Percentiles rank a stretch among this genome's conserved stretches.
phyloP scores from a whole-genome alignment of 2,797 vertebrate genomes.

The Argya squamiceps region DNA sequence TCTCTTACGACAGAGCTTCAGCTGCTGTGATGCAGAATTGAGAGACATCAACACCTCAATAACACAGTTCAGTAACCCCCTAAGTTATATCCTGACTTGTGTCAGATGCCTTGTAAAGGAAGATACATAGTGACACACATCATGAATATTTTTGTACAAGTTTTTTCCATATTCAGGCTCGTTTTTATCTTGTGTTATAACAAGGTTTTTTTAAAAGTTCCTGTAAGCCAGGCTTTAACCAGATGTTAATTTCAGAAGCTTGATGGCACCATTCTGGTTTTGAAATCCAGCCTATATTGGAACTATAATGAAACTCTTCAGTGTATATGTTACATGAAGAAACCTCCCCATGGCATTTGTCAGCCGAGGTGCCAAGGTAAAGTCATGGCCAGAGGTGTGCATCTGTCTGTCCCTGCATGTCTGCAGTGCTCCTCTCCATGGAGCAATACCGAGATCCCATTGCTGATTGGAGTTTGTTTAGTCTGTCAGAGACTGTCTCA shows the following conservation, averaged over 20 bases:
- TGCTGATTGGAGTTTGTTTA: not conserved
- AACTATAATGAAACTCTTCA: not conserved
- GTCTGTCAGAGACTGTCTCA: not conserved
- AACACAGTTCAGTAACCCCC: not conserved
- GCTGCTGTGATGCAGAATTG: not conserved
- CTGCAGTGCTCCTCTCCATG: not conserved
- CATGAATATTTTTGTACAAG: not conserved
- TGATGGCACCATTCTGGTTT: not conserved
- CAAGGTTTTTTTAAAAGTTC: not conserved
- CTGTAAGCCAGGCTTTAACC: not conserved
- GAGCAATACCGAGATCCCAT: not conserved
- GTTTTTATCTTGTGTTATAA: not conserved
- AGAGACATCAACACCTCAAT: not conserved
- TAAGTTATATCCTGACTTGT: not conserved
- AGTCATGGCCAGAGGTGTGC: not conserved
- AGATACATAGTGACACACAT: not conserved
- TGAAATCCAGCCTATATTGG: not conserved
- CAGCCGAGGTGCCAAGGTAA: not conserved
- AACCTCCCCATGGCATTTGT: not conserved
- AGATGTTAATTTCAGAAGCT: constrained; percentile 10
- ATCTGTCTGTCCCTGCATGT: fast-evolving
- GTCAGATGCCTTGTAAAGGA: not conserved
- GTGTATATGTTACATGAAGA: not conserved
- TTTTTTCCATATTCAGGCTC: not conserved
- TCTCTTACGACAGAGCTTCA: not conserved